phyloP scores from a whole-genome alignment of 2,797 vertebrate genomes.

The Pangasius krempfi region DNA sequence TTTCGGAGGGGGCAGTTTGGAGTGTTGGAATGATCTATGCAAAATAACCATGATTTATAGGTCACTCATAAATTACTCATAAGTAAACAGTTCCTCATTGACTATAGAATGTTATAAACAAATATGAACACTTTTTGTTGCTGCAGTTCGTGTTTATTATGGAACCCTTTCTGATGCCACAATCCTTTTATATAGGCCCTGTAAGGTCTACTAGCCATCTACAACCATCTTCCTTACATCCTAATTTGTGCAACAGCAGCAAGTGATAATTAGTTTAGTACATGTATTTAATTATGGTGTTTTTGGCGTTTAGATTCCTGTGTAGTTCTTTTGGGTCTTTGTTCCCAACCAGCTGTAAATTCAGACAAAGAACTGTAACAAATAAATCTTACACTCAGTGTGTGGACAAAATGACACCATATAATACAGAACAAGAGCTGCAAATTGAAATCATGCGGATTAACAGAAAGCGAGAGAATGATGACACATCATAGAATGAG shows the following conservation, averaged over 20 bases:
- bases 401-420: background rate
- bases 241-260: background rate
- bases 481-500: constrained; percentile 2
- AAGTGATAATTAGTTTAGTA: background rate
- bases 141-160: background rate
- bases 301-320: background rate
- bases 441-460: constrained; percentile 19
- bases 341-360: background rate
- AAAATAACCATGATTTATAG: background rate
- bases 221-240: background rate
- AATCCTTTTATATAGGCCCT: background rate
- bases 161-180: background rate
- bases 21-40: background rate
- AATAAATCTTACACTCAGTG: background rate
- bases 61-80: background rate
- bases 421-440: background rate
- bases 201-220: background rate
- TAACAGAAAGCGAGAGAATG: constrained; percentile 15
- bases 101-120: background rate
- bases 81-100: background rate
- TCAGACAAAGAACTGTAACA: background rate
- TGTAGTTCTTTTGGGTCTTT: background rate
- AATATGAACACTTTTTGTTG: background rate
- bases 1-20: background rate
- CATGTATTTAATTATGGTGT: background rate